Base-by-base conservation (phyloP, 2,113 vertebrate genomes). In the Oncorhynchus keta region DNA sequence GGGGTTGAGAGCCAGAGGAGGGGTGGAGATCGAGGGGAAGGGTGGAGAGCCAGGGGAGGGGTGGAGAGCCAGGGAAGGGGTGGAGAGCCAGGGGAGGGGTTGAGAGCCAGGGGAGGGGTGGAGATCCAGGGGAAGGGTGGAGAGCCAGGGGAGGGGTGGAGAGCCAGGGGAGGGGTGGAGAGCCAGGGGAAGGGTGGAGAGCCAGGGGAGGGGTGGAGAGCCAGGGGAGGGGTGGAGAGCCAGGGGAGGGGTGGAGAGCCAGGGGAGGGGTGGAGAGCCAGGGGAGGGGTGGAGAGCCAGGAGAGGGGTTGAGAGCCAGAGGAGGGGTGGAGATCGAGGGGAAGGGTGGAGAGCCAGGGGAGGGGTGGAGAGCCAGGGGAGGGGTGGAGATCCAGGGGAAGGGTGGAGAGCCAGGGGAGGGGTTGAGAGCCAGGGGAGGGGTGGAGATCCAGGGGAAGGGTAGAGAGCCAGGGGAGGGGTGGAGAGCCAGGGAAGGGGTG, bases 371-470 rank as follows among this genome's bases (percentile, higher is more conserved):
- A 51, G 72, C 64, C 9, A 39, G 68, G 77, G 76, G 30, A 66
- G 14, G 26, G 64, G 30, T 4, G 30, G 30, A 32, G 30, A 5
- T 0, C 4, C 30, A 32, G 81, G 86, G 88, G 82, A 87, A 86
- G 76, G 68, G 77, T 35, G 74, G 74, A 77, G 70, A 51, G 73
- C 64, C 9, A 39, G 68, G 76, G 76, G 39, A 66, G 0, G 28
- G 28, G 30, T 4, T 75, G 72, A 77, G 68, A 32, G 30, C 30
- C n/a, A n/a, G 81, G 86, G 89, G 84, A 87, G 88, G 76, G 57
- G 32, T 35, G 32, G 32, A 35, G 32, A 35, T 6, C 5, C 32
- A 35, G 81, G 86, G 89, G 84, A 87, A 85, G 75, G 68, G 77
- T 30, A 74, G 74, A 77, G 70, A 35, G 70, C 64, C 9, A 45